These are phyloP conservation scores for Eledona agricola DNA, from an alignment of 2,888 invertebrate species.

Conservation along the genomic window DNA sequence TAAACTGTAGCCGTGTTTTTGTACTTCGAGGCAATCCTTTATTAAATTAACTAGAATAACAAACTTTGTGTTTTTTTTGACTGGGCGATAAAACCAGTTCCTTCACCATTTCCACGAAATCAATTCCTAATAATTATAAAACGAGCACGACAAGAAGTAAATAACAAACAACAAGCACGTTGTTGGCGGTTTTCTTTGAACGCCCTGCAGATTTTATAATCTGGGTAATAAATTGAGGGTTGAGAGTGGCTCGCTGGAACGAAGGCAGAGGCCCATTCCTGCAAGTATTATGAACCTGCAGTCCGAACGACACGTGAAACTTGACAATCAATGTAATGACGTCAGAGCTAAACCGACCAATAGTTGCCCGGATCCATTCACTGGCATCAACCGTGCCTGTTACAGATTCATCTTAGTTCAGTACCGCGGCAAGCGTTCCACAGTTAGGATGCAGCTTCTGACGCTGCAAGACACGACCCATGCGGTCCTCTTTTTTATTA, in stretches of 20 bases:
- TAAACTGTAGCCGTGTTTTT: no score
- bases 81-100: no score
- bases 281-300: constrained; percentile 56
- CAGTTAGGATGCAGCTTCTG: constrained; percentile 40
- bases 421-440: constrained; percentile 51
- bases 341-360: constrained; percentile 72
- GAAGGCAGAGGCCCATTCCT: constrained; percentile 40
- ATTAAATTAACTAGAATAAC: no score
- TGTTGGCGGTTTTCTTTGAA: no score
- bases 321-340: constrained; percentile 78
- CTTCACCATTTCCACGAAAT: no score
- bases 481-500: constrained; percentile 10
- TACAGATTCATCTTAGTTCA: constrained; percentile 60
- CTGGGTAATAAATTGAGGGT: no score
- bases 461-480: constrained; percentile 34
- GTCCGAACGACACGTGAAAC: constrained; percentile 64
- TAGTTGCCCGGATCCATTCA: constrained; percentile 74
- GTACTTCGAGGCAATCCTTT: no score
- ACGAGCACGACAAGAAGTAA: neutral
- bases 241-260: constrained; percentile 6
- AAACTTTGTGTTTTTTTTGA: no score
- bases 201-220: no score
- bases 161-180: no score
- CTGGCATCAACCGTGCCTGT: constrained; percentile 59
- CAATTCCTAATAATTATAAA: neutral